These are phyloP conservation scores for Eriocheir sinensis DNA, from an alignment of 1,140 invertebrate genomes.

Conservation along the genomic window DNA sequence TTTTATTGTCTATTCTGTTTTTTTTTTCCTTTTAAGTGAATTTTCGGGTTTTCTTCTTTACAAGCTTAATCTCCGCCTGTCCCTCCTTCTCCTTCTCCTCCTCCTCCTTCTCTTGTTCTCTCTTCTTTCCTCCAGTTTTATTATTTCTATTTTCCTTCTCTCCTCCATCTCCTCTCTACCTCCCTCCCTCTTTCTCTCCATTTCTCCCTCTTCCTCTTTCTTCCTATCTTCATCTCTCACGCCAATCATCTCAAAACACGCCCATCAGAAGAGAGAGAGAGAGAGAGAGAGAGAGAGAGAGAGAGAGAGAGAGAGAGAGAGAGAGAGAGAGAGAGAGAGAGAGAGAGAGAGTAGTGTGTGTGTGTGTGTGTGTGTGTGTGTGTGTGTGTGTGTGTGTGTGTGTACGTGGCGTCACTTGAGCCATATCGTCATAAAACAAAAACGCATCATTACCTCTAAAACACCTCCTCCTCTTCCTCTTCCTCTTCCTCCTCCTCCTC, in stretches of 20 bases:
- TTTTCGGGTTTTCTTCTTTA: too few species aligned
- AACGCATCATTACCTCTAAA: not conserved
- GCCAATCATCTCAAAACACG: not conserved
- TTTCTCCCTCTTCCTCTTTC: not conserved
- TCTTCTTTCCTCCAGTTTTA: not conserved
- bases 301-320: conserved; percentile 11
- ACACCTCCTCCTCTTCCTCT: not conserved
- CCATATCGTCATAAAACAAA: not conserved
- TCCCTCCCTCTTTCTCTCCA: not conserved
- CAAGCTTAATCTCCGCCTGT: not conserved
- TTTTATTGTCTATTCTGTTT: too few species aligned
- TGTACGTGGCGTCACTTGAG: not conserved
- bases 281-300: conserved; percentile 50
- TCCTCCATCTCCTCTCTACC: conserved; percentile 33
- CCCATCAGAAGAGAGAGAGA: not conserved
- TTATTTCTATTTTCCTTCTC: not conserved
- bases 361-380: too few species aligned
- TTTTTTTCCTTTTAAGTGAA: too few species aligned
- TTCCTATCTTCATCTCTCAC: conserved; percentile 10
- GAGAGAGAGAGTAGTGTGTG: not conserved
- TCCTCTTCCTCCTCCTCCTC: too few species aligned
- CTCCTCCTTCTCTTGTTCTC: not conserved
- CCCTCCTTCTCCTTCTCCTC: not conserved
- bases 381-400: too few species aligned
- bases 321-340: conserved; percentile 47